Conservation (phyloP, 1,140 invertebrate species). For the Leptopilina boulardi region DNA sequence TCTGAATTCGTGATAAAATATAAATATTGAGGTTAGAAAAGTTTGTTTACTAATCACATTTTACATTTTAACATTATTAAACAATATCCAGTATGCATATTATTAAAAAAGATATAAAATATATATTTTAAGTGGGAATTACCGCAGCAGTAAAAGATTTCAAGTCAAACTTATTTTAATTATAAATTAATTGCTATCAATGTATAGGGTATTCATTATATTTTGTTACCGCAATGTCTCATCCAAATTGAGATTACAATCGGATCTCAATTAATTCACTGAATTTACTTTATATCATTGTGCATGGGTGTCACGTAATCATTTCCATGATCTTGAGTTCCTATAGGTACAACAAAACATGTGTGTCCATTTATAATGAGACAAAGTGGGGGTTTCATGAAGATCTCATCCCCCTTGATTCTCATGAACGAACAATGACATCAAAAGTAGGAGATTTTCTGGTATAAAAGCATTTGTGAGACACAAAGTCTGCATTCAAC, state of each 20-base stretch:
- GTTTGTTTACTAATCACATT: no score
- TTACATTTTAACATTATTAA: no score
- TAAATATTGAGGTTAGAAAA: no score
- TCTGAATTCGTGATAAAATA: no score
- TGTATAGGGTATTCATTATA: conserved; percentile 33
- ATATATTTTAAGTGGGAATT: no score
- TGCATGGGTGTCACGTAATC: conserved; percentile 64
- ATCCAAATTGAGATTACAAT: conserved; percentile 47
- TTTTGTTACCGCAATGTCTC: not conserved
- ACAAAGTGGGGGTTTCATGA: conserved; percentile 41
- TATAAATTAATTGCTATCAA: no score
- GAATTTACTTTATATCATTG: conserved; percentile 56
- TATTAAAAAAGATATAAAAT: no score
- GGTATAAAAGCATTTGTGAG: conserved; percentile 70
- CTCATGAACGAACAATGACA: conserved; percentile 44
- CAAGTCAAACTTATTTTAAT: no score
- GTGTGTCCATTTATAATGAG: conserved; percentile 48
- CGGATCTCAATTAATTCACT: conserved; percentile 64
- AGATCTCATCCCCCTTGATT: conserved; percentile 51
- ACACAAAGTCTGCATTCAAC: conserved; percentile 52
- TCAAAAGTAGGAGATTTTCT: conserved; percentile 36
- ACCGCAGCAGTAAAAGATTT: no score
- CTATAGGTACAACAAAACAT: conserved; percentile 40
- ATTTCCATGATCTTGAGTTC: conserved; percentile 60
- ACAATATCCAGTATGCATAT: no score